A percentile compares a stretch with the other conserved stretches of the same genome.
phyloP scores from a whole-genome alignment of 2,797 vertebrate species.

The Tadarida brasiliensis region DNA sequence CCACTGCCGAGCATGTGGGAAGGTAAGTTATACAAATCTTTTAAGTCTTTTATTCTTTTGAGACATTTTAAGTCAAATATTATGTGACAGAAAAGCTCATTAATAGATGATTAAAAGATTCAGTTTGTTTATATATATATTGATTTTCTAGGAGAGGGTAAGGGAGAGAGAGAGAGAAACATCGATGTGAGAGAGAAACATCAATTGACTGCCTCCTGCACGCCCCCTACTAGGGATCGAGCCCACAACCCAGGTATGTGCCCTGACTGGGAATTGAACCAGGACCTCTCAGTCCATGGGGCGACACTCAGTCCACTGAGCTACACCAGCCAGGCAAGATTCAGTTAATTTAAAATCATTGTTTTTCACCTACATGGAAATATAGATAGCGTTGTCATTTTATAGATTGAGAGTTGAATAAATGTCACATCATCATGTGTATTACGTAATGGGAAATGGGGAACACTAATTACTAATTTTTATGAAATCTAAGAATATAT shows the following conservation, averaged over 20 bases:
- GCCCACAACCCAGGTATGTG: too few species aligned
- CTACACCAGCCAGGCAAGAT: not conserved
- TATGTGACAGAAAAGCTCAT: not conserved
- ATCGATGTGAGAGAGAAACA: too few species aligned
- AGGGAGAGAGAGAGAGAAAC: too few species aligned
- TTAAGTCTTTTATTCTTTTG: constrained; percentile 60
- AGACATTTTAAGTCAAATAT: constrained; percentile 40
- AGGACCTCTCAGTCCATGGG: too few species aligned
- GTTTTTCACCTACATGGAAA: constrained; percentile 13
- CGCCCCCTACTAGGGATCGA: too few species aligned
- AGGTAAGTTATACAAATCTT: constrained; percentile 88
- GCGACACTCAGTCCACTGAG: too few species aligned
- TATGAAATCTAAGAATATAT: constrained; percentile 3
- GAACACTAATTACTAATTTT: constrained; percentile 30
- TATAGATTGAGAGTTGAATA: constrained; percentile 7
- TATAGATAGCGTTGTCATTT: constrained; percentile 8
- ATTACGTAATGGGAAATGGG: constrained; percentile 5
- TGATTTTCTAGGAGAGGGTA: too few species aligned
- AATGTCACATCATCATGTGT: not conserved
- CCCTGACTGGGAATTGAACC: too few species aligned
- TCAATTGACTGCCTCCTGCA: too few species aligned
- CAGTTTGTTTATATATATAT: too few species aligned
- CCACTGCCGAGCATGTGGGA: constrained; percentile 98
- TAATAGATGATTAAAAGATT: not conserved
- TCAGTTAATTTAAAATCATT: constrained; percentile 39